These are phyloP conservation scores for Xerus rutilus DNA, from an alignment of 2,797 vertebrate genomes.

Conservation along the genomic window DNA sequence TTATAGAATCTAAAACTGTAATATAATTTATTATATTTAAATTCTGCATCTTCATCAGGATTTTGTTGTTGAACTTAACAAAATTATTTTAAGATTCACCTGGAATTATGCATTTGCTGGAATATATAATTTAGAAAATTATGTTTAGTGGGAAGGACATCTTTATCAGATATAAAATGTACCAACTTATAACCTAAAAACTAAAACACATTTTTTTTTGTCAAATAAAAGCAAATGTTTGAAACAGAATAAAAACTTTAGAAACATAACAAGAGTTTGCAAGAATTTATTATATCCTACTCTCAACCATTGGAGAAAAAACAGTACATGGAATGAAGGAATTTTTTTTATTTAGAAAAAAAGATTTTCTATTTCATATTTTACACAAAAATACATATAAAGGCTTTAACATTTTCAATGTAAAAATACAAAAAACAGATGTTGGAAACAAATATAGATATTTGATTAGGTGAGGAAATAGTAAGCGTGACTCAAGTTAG, in stretches of 20 bases:
- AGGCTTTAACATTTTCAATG: background rate
- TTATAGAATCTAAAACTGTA: slow-evolving; percentile 14
- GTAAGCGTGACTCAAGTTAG: background rate
- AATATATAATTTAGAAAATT: background rate
- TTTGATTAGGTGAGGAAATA: background rate
- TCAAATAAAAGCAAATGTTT: background rate
- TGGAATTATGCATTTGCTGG: background rate
- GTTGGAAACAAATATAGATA: background rate
- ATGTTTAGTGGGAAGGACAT: background rate
- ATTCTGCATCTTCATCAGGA: background rate
- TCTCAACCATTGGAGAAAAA: background rate
- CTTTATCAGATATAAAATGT: background rate
- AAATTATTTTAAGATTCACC: slow-evolving; percentile 10
- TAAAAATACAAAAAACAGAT: background rate
- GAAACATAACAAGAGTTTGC: background rate
- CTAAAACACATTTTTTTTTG: slow-evolving; percentile 52
- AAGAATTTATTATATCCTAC: background rate
- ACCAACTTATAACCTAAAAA: background rate
- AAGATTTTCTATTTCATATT: background rate
- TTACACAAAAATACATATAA: background rate
- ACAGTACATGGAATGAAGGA: background rate
- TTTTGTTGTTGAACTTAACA: background rate
- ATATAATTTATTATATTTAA: background rate
- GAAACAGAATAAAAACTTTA: background rate
- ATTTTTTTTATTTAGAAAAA: slow-evolving; percentile 13